Base-by-base conservation (phyloP, 2,113 vertebrate genomes). In the Laticauda laticaudata region DNA sequence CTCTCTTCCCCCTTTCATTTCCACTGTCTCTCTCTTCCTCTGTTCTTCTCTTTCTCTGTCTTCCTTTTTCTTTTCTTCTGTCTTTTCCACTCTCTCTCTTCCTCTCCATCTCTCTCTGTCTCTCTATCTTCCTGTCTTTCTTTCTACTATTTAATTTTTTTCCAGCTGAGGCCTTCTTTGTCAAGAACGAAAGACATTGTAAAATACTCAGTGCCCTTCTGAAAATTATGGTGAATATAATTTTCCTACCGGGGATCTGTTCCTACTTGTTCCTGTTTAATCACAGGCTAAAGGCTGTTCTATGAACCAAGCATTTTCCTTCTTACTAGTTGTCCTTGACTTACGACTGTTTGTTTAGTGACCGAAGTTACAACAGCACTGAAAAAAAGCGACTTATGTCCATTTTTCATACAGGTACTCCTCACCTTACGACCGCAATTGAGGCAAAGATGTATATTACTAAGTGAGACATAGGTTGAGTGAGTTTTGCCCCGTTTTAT, bases 61-160 rank as follows among this genome's bases (percentile, higher is more conserved):
- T 1, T 1, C 4, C 14, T 4, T 3, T 4, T 1, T 1, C 3
- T 5, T 4, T 45, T 45, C 1, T 0, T 18, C 15, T 5, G 0
- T 4, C 18, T 20, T 1, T 51, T 0, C 18, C 48, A 9, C 48
- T 2, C 0, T 5, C 4, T 5, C 55, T 21, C 55, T 20, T 1
- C 5, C 1, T 1, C 3, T 15, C 4, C 3, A 1, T 23, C 6
- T 2, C 21, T 8, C 21, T 57, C 21, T 57, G 1, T 54, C 53
- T 54, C 2, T 54, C 12, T 2, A 23, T 24, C 57, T 61, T 2
- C 24, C 57, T 61, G 7, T 26, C 24, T 61, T 24, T 9, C 2
- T 59, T 2, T 26, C 59, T 10, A 7, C 21, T 56, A 21, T 26
- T 61, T 11, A 24, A 26, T 2, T 7, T 75, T 5, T 20, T 1